Conservation (phyloP, 2,888 invertebrate genomes). For the Cerceris rybyensis region DNA sequence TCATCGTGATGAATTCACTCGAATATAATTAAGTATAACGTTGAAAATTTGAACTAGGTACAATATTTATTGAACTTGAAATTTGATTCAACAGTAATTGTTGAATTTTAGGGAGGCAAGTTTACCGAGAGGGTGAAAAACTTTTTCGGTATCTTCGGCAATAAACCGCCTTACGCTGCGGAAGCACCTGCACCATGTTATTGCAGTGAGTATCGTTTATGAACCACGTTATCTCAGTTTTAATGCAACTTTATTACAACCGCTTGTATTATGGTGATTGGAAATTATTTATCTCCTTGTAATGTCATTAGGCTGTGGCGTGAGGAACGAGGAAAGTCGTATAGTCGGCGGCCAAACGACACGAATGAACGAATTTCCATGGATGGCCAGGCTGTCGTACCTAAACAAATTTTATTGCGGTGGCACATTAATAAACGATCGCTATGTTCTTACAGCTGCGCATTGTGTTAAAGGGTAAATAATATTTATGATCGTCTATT, state of each 20-base stretch:
- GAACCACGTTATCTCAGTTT: not conserved
- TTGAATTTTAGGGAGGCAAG: slow-evolving; percentile 40
- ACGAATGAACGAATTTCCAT: slow-evolving; percentile 91
- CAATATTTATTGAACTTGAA: not conserved
- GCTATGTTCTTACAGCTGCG: slow-evolving; percentile 93
- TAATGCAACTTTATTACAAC: not conserved
- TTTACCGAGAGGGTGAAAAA: slow-evolving; percentile 68
- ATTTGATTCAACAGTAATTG: not conserved
- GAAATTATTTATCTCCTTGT: not conserved
- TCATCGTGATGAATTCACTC: too few species aligned
- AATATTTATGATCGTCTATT: not conserved
- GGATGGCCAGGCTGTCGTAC: slow-evolving; percentile 94
- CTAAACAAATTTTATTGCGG: slow-evolving; percentile 95
- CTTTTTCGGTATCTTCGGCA: slow-evolving; percentile 84
- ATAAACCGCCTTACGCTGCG: slow-evolving; percentile 85
- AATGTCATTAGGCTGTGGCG: slow-evolving; percentile 87
- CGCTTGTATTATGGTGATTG: not conserved
- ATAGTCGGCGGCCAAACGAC: slow-evolving; percentile 92
- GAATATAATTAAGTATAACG: not conserved
- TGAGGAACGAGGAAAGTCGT: slow-evolving; percentile 90
- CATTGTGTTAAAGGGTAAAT: slow-evolving; percentile 94
- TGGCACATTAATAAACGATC: slow-evolving; percentile 93
- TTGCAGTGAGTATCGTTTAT: slow-evolving; percentile 85
- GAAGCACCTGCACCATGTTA: slow-evolving; percentile 84
- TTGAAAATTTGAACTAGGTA: not conserved